Percentiles rank a stretch among this genome's conserved stretches.
Conservation (phyloP, 2,113 vertebrate species). For the Oxyruncus cristatus region DNA sequence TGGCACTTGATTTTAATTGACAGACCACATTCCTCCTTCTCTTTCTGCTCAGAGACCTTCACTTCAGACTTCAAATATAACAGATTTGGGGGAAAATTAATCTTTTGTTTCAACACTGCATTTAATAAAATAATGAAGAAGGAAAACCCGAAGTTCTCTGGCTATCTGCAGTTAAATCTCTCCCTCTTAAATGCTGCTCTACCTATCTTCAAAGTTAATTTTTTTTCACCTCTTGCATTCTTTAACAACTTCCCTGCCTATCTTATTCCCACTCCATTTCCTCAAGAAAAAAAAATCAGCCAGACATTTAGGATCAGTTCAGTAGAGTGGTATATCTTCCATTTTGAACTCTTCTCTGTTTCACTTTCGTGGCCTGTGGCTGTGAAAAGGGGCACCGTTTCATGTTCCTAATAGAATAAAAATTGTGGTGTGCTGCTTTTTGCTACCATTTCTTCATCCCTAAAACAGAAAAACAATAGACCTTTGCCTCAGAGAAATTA, state of each 20-base stretch:
- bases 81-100: not conserved
- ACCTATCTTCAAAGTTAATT: not conserved
- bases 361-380: not conserved
- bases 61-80: not conserved
- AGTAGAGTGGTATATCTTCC: not conserved
- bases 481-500: not conserved
- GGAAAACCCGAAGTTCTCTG: not conserved
- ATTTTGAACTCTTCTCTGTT: not conserved
- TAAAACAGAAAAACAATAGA: not conserved
- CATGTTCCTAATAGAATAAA: slow-evolving; percentile 2
- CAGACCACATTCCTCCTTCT: not conserved
- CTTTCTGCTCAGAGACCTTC: not conserved
- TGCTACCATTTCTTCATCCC: not conserved
- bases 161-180: not conserved
- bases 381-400: not conserved
- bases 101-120: not conserved
- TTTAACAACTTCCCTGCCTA: not conserved
- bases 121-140: not conserved
- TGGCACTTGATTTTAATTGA: not conserved
- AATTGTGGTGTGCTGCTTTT: not conserved
- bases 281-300: not conserved
- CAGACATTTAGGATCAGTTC: not conserved
- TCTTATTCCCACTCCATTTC: not conserved
- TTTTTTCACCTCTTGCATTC: not conserved
- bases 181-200: not conserved